Evolutionary conservation across 2,113 vertebrate species (phyloP), one percentile per base, ranked within the genome.

Genomic region (Oplegnathus fasciatus): DNA sequence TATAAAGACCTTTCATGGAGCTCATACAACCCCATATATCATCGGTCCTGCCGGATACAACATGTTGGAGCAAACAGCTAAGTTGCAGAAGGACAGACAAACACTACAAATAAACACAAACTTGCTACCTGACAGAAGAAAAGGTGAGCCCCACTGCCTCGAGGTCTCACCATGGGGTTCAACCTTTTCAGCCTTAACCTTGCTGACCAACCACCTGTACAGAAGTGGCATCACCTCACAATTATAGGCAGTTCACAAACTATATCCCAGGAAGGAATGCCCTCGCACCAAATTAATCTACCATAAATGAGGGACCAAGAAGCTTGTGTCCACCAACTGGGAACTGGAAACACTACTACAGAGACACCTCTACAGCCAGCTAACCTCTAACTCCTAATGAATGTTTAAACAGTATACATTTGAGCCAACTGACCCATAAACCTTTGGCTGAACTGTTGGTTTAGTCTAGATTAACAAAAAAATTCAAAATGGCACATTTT

Each of bases 351-450:
- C 1, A 40, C 22, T 3, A 37, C 34, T 37, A 37, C 42, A 75
- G 5, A 42, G 57, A 1, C 1, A 40, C 26, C 8, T 32, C 10
- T n/a, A 32, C 9, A 9, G 62, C 14, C 30, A 32, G 44, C 34
- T 50, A 17, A 64, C 42, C 20, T 26, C 6, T 18, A 13, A 66
- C 26, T 6, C 32, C 68, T 78, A 22, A 75, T 85, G 0, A 72
- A 85, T 76, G 40, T 67, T 84, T 78, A 26, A 84, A 18, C 10
- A 26, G 54, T 32, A 62, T 4, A 64, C 61, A 74, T 81, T n/a
- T 81, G 71, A 86, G 66, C 62, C 67, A 61, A 5, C 18, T 28
- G 64, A 61, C 18, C 54, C 8, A 34, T 65, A 10, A 67, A 78
- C 57, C 50, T 55, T 61, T 18, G 30, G 34, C 34, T 55, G 13